Conservation (phyloP, 1,140 invertebrate species). For the Ctenoplectra terminalis region DNA sequence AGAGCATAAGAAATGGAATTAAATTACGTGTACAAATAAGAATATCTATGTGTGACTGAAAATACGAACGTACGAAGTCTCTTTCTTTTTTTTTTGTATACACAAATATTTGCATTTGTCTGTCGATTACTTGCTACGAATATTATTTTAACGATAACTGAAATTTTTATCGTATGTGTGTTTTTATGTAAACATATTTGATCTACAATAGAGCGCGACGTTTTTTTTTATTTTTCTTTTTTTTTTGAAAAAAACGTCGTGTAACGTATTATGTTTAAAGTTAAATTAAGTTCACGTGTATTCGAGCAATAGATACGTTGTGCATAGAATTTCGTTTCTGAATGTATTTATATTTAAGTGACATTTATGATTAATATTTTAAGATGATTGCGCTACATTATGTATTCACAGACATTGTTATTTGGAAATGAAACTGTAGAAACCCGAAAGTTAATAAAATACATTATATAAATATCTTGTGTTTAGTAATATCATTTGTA, state of each 20-base stretch:
- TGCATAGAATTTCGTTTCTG: conserved; percentile 11
- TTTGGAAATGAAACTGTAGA: conserved; percentile 44
- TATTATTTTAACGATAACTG: not conserved
- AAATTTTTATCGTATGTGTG: too few relatives aligned
- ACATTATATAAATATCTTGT: conserved; percentile 35
- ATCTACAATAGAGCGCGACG: too few relatives aligned
- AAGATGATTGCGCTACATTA: conserved; percentile 31
- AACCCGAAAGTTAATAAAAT: conserved; percentile 48
- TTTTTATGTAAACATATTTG: too few relatives aligned
- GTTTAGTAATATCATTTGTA: not conserved
- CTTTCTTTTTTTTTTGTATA: conserved; percentile 1
- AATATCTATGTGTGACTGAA: conserved; percentile 26
- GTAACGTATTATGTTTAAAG: not conserved
- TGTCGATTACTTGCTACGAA: not conserved
- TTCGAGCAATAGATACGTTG: not conserved
- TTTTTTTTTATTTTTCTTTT: too few relatives aligned
- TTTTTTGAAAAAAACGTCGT: too few relatives aligned
- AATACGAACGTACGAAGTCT: conserved; percentile 13
- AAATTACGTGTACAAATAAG: conserved; percentile 30
- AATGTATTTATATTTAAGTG: conserved; percentile 26
- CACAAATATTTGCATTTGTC: not conserved
- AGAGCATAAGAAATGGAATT: conserved; percentile 13
- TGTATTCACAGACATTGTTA: conserved; percentile 45
- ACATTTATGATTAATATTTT: conserved; percentile 31
- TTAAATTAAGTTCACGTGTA: not conserved